Base-by-base conservation (phyloP, 2,797 vertebrate genomes). In the Danio aesculapii region DNA sequence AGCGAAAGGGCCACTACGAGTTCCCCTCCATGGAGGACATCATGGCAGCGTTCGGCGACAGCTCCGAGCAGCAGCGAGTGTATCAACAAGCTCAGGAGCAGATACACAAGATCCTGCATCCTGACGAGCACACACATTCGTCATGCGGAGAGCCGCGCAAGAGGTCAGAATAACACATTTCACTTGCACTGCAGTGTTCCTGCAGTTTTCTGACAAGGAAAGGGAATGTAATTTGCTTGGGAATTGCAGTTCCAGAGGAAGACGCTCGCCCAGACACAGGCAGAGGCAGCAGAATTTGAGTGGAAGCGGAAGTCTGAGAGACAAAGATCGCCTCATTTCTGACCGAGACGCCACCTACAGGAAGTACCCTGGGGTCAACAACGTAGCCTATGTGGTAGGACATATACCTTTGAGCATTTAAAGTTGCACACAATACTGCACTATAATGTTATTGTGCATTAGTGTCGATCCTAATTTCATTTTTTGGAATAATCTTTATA, bases 1-100 rank as follows among this genome's bases (percentile, higher is more conserved):
- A 99, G 90, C 94, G 98, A 79, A 95, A 96, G 67, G 97, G 97
- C 8, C 97, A 98, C 87, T 98, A 98, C 0, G 98, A 99, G 69
- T 99, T 99, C 83, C 98, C 97, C 0, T 95, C 97, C 75, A 96
- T 98, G 94, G 97, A 99, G 4, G 97, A 99, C 53, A 94, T 99
- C 90, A 92, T 94, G 92, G 93, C 94, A 0, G 96, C 95, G 1
- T 95, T 97, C 0, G 94, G 96, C 0, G 97, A 99, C 61, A 94
- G 95, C 66, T 95, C 95, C 6, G 97, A 97, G 62, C 96, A 96
- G 64, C 96, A 97, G 87, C 93, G 96, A 3, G 95, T 98, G 77
- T 98, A 98, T 74, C 96, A 97, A 84, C 95, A 97, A 58, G 97
- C 97, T 8, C 97, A 98, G 75, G 96, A 98, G 94, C 97, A 99